A percentile compares a stretch with the other conserved stretches of the same genome.
Evolutionary conservation across 2,113 vertebrate species (phyloP).

Genomic region (Burhinus oedicnemus): DNA sequence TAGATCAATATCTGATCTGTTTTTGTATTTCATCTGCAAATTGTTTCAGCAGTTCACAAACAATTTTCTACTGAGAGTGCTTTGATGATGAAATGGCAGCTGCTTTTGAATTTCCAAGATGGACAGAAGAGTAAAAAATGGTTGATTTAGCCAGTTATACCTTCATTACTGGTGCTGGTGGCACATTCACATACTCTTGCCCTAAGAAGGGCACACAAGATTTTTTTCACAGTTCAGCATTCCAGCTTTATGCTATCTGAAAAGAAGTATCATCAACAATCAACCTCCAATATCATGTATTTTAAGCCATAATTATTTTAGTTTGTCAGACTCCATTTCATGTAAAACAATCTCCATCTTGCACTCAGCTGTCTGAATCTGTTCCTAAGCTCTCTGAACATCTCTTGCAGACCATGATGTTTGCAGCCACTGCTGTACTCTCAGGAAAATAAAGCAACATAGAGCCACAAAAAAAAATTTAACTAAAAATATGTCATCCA

Average conservation of each 20-base stretch:
- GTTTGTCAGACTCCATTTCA: not conserved
- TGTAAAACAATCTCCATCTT: not conserved
- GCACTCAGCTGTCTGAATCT: not conserved
- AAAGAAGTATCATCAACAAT: not conserved
- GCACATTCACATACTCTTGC: not conserved
- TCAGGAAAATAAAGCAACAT: not conserved
- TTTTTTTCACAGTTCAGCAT: not conserved
- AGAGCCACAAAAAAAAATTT: not conserved
- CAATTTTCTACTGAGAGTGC: not conserved
- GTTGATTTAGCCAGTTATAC: not conserved
- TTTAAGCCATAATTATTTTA: not conserved
- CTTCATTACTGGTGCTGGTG: not conserved
- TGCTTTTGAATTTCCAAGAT: not conserved
- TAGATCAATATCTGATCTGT: not conserved
- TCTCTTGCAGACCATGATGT: not conserved
- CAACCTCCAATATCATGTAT: not conserved
- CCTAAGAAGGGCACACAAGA: not conserved
- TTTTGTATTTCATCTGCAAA: not conserved
- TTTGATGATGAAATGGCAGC: not conserved
- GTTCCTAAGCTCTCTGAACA: not conserved
- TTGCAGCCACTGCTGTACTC: not conserved
- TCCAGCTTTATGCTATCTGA: not conserved
- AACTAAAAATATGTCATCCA: accelerated
- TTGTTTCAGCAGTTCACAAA: not conserved
- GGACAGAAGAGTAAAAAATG: not conserved